phyloP scores from a whole-genome alignment of 1,140 invertebrate genomes.

The Samia ricini region DNA sequence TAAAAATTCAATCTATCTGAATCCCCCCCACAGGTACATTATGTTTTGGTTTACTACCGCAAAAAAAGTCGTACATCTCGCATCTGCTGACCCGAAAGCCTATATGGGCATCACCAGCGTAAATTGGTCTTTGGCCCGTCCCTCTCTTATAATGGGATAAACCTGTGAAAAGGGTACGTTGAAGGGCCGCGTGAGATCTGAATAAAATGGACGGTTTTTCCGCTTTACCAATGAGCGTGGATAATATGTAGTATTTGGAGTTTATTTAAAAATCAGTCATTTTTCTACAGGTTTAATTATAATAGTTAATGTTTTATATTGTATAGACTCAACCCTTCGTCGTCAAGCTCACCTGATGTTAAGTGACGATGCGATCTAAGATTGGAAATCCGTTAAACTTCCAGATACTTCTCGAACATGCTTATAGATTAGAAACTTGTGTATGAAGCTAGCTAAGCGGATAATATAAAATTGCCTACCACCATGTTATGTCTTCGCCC shows the following conservation, averaged over 20 bases:
- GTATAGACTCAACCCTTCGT: too few relatives aligned
- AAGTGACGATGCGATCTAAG: too few relatives aligned
- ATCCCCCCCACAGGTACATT: constrained; percentile 25
- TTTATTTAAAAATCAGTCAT: too few relatives aligned
- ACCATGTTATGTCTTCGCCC: too few relatives aligned
- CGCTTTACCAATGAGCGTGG: background rate
- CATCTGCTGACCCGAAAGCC: constrained; percentile 32
- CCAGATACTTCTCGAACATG: too few relatives aligned
- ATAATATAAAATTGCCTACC: too few relatives aligned
- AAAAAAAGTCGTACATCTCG: constrained; percentile 26
- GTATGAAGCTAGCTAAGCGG: too few relatives aligned
- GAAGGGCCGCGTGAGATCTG: constrained; percentile 12
- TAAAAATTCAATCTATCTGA: constrained; percentile 33
- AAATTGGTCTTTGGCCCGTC: constrained; percentile 16
- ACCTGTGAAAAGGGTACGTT: background rate
- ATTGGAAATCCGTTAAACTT: too few relatives aligned
- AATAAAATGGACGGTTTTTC: constrained; percentile 22
- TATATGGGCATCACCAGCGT: constrained; percentile 22
- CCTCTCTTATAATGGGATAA: background rate
- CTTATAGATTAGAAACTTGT: too few relatives aligned
- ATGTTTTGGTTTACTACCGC: constrained; percentile 16
- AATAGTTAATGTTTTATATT: too few relatives aligned
- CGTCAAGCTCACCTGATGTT: too few relatives aligned
- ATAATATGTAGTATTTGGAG: background rate
- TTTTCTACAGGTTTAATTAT: too few relatives aligned